Evolutionary conservation across 2,888 invertebrate genomes (phyloP).

Genomic region (Oconnorella tubifera): DNA sequence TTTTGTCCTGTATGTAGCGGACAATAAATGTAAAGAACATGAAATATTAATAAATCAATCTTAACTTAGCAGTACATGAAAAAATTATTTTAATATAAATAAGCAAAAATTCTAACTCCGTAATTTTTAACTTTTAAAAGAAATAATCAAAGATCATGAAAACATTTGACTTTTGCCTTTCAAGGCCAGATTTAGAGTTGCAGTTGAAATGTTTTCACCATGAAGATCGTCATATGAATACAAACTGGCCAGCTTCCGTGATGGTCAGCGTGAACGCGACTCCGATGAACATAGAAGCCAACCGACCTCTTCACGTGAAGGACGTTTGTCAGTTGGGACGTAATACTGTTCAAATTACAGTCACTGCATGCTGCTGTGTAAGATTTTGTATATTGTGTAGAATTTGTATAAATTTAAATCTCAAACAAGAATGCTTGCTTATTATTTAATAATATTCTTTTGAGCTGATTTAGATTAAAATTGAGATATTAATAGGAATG

Average conservation of each 20-base stretch:
- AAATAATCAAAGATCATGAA: no score
- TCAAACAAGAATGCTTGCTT: not conserved
- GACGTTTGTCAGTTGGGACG: conserved; percentile 23
- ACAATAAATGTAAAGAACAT: no score
- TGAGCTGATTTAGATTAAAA: no score
- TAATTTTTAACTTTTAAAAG: no score
- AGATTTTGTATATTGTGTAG: not conserved
- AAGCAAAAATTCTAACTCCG: no score
- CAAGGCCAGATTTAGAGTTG: conserved; percentile 25
- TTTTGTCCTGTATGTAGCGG: no score
- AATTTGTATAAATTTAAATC: not conserved
- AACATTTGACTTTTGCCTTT: no score
- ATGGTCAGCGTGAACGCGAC: conserved; percentile 29
- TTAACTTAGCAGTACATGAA: no score
- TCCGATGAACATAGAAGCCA: conserved; percentile 24
- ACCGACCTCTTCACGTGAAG: conserved; percentile 24
- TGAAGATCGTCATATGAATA: conserved; percentile 26
- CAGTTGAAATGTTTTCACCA: conserved; percentile 29
- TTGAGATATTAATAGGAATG: no score
- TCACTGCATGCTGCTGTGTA: conserved; percentile 27
- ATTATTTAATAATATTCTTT: not conserved
- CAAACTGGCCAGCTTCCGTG: conserved; percentile 29
- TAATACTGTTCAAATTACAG: conserved; percentile 25
- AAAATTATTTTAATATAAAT: no score
- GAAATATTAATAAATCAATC: no score